Evolutionary conservation across 2,888 invertebrate species (phyloP).

Genomic region (Chloromyia formosa): DNA sequence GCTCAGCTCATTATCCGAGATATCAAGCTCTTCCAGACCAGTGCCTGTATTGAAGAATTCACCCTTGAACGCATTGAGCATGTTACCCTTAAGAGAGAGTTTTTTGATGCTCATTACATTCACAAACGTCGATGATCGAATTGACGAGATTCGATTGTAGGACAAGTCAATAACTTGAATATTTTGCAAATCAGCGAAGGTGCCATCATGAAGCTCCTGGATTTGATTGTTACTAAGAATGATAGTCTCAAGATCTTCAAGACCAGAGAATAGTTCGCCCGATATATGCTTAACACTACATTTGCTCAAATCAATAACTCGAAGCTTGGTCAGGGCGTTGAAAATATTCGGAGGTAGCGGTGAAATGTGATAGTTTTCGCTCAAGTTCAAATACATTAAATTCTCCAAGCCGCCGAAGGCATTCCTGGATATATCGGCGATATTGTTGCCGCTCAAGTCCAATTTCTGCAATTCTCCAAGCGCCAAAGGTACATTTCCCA

Average conservation of each 20-base stretch:
- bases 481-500: slow-evolving; percentile 72
- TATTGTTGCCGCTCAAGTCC: slow-evolving; percentile 81
- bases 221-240: slow-evolving; percentile 77
- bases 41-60: slow-evolving; percentile 87
- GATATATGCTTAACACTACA: slow-evolving; percentile 79
- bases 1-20: slow-evolving; percentile 81
- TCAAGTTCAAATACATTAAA: slow-evolving; percentile 78
- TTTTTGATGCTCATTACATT: slow-evolving; percentile 79
- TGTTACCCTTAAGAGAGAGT: slow-evolving; percentile 79
- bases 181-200: slow-evolving; percentile 80
- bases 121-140: slow-evolving; percentile 79
- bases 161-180: slow-evolving; percentile 80
- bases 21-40: slow-evolving; percentile 80
- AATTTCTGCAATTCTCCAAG: slow-evolving; percentile 73
- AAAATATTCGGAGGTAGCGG: slow-evolving; percentile 74
- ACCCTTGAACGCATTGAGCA: slow-evolving; percentile 81
- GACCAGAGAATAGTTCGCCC: slow-evolving; percentile 75
- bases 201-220: slow-evolving; percentile 79
- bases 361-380: slow-evolving; percentile 75
- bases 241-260: slow-evolving; percentile 73
- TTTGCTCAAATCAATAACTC: slow-evolving; percentile 77
- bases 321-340: slow-evolving; percentile 74
- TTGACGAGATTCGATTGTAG: slow-evolving; percentile 78
- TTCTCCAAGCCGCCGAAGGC: slow-evolving; percentile 74
- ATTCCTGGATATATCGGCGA: slow-evolving; percentile 75